Evolutionary conservation across 2,888 invertebrate species (phyloP), one percentile per base, ranked within the genome.

Genomic region (Trachelus iudaicus): DNA sequence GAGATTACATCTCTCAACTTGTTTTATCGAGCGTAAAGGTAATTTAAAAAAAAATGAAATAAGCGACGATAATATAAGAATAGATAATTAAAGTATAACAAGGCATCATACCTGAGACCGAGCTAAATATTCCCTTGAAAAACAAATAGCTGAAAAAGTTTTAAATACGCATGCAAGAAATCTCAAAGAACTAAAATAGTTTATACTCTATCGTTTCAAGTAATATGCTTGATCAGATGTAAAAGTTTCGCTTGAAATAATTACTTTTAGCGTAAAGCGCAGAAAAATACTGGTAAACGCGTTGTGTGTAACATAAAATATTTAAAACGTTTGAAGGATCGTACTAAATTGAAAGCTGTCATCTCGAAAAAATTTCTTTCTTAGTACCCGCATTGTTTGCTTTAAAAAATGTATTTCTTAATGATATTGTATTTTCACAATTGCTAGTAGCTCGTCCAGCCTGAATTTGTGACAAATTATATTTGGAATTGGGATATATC

Each of bases 381-480:
- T 71, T 6, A 11, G 31, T 34, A 34, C 33, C 77, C 76, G 81
- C 76, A 78, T 83, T 31, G 80, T 73, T 75, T 81, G 79, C 84
- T 85, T 85, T 35, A 35, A 85, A 85, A 84, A 82, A 73, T 77
- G 69, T 40, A 68, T 74, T 78, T 79, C 79, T 82, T 85, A 87
- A 76, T 86, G 86, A 86, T 86, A 87, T 86, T 81, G 76, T 81
- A 80, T 80, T 79, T 85, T 85, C 83, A 79, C 33, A 75, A 71
- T 56, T 74, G 82, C 78, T 86, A 83, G 80, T 76, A 80, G 81
- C 78, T 81, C 77, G 78, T 69, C 73, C 76, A 69, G 75, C 69
- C 37, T 75, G 79, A 82, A 83, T 82, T 81, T 81, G 84, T 83
- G 86, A 84, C 83, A 82, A 85, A 81, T 86, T 79, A 83, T 83